These are phyloP conservation scores for Agonopterix heracliana DNA, from an alignment of 2,888 invertebrate species.

Conservation along the genomic window DNA sequence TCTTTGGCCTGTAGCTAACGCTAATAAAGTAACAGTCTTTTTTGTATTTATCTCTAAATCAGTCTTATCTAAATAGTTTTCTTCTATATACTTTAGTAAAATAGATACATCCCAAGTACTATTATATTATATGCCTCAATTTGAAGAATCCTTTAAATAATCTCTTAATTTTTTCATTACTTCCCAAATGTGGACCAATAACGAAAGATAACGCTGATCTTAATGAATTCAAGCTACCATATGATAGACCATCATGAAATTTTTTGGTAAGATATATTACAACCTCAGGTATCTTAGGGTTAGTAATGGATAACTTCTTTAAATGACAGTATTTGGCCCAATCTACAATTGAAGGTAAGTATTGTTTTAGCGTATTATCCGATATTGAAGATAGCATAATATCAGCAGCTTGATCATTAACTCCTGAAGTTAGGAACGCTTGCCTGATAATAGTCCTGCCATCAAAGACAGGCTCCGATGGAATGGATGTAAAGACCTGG, in stretches of 20 bases:
- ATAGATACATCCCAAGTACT: conserved; percentile 2
- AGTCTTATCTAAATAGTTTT: not conserved
- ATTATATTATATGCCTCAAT: conserved; percentile 2
- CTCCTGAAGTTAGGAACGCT: not conserved
- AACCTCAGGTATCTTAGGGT: not conserved
- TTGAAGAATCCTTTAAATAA: conserved; percentile 6
- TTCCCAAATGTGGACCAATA: not conserved
- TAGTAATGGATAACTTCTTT: not conserved
- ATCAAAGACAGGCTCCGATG: conserved; percentile 6
- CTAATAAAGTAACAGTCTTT: conserved; percentile 6
- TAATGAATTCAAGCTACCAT: not conserved
- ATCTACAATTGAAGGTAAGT: not conserved
- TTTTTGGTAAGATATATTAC: not conserved
- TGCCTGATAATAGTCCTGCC: conserved; percentile 8
- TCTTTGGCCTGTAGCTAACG: conserved; percentile 6
- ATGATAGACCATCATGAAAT: not conserved
- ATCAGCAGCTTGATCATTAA: not conserved
- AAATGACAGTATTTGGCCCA: not conserved
- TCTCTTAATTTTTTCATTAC: conserved; percentile 1
- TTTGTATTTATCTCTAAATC: conserved; percentile 1
- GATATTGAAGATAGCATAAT: conserved; percentile 7
- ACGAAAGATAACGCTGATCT: conserved; percentile 2
- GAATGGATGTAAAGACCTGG: conserved; percentile 3
- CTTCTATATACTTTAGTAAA: not conserved
- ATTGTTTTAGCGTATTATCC: conserved; percentile 8